A percentile compares a stretch with the other conserved stretches of the same genome.
phyloP scores from a whole-genome alignment of 2,113 vertebrate species.

The Dipodomys merriami region DNA sequence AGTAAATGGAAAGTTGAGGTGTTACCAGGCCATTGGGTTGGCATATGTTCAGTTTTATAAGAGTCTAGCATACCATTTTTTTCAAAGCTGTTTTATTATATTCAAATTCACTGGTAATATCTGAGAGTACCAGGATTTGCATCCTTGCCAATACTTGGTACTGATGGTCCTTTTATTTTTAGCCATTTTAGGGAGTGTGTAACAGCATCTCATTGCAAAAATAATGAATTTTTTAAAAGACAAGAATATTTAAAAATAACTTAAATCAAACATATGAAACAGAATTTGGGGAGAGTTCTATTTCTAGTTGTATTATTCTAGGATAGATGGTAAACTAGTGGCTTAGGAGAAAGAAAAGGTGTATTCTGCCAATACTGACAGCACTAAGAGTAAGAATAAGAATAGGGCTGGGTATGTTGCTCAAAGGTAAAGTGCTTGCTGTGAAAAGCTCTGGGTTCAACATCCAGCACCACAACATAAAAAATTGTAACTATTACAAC shows the following conservation, averaged over 20 bases:
- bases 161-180: background rate
- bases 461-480: no score
- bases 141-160: background rate
- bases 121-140: no score
- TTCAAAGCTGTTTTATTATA: background rate
- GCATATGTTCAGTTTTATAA: background rate
- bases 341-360: background rate
- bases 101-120: background rate
- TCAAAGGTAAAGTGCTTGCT: no score
- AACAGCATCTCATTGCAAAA: background rate
- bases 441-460: no score
- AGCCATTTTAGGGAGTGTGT: background rate
- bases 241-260: conserved; percentile 8
- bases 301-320: conserved; percentile 12
- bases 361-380: background rate
- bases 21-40: background rate
- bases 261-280: background rate
- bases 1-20: background rate
- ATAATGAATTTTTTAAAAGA: background rate
- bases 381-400: background rate
- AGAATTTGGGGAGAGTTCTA: background rate
- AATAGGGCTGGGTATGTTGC: no score
- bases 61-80: background rate
- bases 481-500: no score
- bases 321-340: background rate